Evolutionary conservation across 2,888 invertebrate genomes (phyloP).

Genomic region (Synergus laeviventris): DNA sequence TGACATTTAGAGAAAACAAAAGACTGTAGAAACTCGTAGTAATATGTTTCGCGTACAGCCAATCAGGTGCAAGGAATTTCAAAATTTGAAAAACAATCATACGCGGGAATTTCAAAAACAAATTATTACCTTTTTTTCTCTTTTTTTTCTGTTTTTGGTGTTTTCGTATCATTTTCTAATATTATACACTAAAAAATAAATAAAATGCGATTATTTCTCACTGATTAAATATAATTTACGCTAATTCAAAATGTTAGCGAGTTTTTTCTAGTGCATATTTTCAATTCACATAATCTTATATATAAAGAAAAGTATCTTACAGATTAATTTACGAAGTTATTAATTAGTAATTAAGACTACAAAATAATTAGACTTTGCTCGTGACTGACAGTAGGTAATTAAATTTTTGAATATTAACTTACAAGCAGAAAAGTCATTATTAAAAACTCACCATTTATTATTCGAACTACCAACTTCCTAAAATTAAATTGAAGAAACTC

Average conservation of each 20-base stretch:
- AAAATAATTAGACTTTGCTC: slow-evolving; percentile 19
- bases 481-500: neutral
- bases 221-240: too few species aligned
- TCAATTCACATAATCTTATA: neutral
- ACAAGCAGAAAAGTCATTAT: neutral
- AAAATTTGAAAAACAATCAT: too few species aligned
- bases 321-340: neutral
- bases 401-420: neutral
- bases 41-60: neutral
- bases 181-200: too few species aligned
- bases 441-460: neutral
- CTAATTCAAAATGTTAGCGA: neutral
- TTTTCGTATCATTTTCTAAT: too few species aligned
- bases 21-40: neutral
- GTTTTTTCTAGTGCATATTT: neutral
- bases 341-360: slow-evolving; percentile 4
- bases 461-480: neutral
- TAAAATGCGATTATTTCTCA: too few species aligned
- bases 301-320: neutral
- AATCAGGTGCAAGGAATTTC: neutral
- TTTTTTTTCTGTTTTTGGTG: too few species aligned
- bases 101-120: too few species aligned
- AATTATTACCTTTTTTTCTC: too few species aligned
- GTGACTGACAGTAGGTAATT: slow-evolving; percentile 4
- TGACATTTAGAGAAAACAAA: neutral